Evolutionary conservation across 2,113 vertebrate species (phyloP), one percentile per base, ranked within the genome.

Genomic region (Sinosuthora webbiana): DNA sequence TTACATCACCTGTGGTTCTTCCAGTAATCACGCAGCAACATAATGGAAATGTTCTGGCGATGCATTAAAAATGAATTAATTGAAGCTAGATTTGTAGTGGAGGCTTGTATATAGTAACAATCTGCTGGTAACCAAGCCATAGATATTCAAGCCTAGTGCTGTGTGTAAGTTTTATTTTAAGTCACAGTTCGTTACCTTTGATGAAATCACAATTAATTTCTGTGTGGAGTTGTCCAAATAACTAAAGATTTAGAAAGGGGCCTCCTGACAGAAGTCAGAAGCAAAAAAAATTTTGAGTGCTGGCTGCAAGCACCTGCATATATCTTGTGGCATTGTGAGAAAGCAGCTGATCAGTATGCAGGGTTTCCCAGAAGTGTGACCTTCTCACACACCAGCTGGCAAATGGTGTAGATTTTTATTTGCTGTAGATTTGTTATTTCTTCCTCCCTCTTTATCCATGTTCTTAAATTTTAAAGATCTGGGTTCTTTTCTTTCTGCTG

Each of bases 61-160:
- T 50, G 14, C 18, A 28, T 70, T 84, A 87, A 28, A 50, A 78
- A 45, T 49, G 0, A 71, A 39, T 79, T 87, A 75, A 49, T 28
- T 80, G 31, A 60, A 65, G 14, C 10, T 87, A 14, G 44, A 35
- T 87, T 82, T 53, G 41, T 70, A 84, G 62, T 57, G 53, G 44
- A 81, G 53, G 25, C 11, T 52, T 94, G 87, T 75, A 8, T 81
- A 33, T 84, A 71, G 86, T 78, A 91, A 81, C 60, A 79, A 6
- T 68, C 69, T 83, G 39, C 74, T 88, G 28, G 55, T 90, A 86
- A 79, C 86, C 89, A 64, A 68, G 69, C 24, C 0, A 1, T 75
- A 67, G 82, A 31, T 71, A 56, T 0, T 91, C 27, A 52, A 28
- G 18, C n/a, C 75, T 78, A 53, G 30, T 47, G n/a, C 52, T 68